Conservation (phyloP, 2,797 vertebrate species). For the Thalassophryne amazonica region DNA sequence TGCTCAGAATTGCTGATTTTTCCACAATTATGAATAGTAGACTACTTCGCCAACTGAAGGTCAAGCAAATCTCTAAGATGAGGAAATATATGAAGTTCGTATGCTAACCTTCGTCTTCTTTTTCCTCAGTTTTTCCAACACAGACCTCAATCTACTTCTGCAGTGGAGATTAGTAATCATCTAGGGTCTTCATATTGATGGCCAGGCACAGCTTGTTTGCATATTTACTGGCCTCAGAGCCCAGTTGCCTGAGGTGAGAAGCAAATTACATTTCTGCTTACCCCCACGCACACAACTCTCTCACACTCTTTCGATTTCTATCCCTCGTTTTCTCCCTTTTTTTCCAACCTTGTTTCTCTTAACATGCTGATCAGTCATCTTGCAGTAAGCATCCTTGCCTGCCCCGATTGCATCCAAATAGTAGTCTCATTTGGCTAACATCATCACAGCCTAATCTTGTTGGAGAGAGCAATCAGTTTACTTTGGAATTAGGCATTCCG, state of each 20-base stretch:
- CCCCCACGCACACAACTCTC: slow-evolving; percentile 72
- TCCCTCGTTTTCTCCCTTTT: slow-evolving; percentile 52
- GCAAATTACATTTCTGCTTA: slow-evolving; percentile 82
- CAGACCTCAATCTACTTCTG: slow-evolving; percentile 72
- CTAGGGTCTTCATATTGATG: slow-evolving; percentile 80
- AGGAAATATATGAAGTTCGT: slow-evolving; percentile 40
- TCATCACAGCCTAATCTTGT: slow-evolving; percentile 78
- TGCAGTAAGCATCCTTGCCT: slow-evolving; percentile 70
- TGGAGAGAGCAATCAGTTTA: slow-evolving; percentile 80
- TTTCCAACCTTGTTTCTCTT: slow-evolving; percentile 70
- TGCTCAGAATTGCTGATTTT: slow-evolving; percentile 15
- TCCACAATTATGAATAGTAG: slow-evolving; percentile 34
- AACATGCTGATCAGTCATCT: slow-evolving; percentile 80
- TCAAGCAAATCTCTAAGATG: slow-evolving; percentile 37
- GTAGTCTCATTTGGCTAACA: slow-evolving; percentile 77
- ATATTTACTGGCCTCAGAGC: slow-evolving; percentile 80
- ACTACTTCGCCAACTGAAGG: slow-evolving; percentile 35
- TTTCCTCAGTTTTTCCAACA: slow-evolving; percentile 28
- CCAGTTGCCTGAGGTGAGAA: slow-evolving; percentile 81
- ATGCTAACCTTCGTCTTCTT: slow-evolving; percentile 42
- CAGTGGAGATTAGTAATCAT: slow-evolving; percentile 80
- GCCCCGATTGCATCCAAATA: slow-evolving; percentile 71
- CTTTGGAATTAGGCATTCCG: slow-evolving; percentile 81
- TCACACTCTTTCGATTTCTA: slow-evolving; percentile 68
- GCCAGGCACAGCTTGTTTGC: slow-evolving; percentile 77